phyloP scores from a whole-genome alignment of 2,113 vertebrate genomes.

The Delphinapterus leucas region DNA sequence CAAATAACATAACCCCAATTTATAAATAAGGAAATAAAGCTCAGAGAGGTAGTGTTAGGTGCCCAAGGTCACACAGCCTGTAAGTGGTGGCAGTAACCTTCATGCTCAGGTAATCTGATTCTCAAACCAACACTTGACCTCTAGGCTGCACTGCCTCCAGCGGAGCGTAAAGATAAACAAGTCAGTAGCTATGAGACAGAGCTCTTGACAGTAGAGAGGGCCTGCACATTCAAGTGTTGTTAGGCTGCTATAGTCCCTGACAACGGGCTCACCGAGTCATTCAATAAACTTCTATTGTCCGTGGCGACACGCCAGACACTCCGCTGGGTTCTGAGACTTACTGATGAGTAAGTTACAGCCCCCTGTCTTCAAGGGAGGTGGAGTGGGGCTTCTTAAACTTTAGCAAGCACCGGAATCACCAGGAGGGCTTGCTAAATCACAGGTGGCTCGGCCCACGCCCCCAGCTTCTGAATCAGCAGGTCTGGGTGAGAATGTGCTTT shows the following conservation, averaged over 20 bases:
- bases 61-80: not conserved
- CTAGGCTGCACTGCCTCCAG: accelerated
- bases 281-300: not conserved
- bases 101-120: not conserved
- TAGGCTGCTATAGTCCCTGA: not conserved
- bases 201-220: not conserved
- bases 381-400: not conserved
- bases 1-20: not conserved
- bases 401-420: not conserved
- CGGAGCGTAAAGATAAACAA: no score
- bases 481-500: not conserved
- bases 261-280: not conserved
- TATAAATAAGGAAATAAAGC: not conserved
- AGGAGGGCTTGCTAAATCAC: not conserved
- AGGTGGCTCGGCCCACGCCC: accelerated
- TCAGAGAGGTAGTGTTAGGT: not conserved
- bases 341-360: not conserved
- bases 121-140: not conserved
- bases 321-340: not conserved
- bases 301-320: no score
- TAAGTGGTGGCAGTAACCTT: not conserved
- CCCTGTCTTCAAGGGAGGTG: not conserved
- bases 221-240: no score
- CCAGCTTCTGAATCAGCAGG: not conserved
- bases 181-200: not conserved